A percentile compares a stretch with the other conserved stretches of the same genome.
Evolutionary conservation across 2,113 vertebrate genomes (phyloP).

Genomic region (Tricholaema leucomelas): DNA sequence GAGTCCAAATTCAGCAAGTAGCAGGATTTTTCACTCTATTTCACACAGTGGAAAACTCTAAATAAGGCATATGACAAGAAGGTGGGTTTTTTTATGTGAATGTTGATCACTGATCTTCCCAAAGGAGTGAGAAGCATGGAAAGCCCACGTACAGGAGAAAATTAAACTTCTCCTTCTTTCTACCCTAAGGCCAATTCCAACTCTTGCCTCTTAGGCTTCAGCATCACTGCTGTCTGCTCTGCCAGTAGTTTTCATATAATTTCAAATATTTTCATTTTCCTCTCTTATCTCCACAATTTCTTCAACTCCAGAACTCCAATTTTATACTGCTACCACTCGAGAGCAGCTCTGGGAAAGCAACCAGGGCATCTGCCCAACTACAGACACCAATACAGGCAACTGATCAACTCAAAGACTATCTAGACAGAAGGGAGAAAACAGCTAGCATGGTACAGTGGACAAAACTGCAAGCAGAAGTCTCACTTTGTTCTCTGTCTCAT

Average conservation of each 20-base stretch:
- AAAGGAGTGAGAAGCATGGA: not conserved
- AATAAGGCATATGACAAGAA: not conserved
- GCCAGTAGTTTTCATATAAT: not conserved
- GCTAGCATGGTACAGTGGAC: rapidly evolving
- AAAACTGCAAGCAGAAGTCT: not conserved
- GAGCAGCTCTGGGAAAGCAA: not conserved
- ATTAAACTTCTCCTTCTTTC: not conserved
- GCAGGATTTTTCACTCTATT: not conserved
- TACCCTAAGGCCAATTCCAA: not conserved
- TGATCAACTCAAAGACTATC: not conserved
- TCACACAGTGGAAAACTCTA: not conserved
- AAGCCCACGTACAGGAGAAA: not conserved
- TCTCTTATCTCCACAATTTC: not conserved
- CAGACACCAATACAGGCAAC: not conserved
- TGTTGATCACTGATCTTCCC: not conserved
- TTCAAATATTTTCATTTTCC: not conserved
- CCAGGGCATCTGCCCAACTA: not conserved
- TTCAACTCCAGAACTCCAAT: not conserved
- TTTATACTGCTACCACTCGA: not conserved
- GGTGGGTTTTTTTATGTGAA: not conserved
- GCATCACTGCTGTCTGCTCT: not conserved
- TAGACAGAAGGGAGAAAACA: not conserved
- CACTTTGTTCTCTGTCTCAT: not conserved
- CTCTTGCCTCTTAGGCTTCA: not conserved
- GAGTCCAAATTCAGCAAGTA: not conserved